Evolutionary conservation across 2,888 invertebrate species (phyloP).

Genomic region (Pristionchus arcanus): DNA sequence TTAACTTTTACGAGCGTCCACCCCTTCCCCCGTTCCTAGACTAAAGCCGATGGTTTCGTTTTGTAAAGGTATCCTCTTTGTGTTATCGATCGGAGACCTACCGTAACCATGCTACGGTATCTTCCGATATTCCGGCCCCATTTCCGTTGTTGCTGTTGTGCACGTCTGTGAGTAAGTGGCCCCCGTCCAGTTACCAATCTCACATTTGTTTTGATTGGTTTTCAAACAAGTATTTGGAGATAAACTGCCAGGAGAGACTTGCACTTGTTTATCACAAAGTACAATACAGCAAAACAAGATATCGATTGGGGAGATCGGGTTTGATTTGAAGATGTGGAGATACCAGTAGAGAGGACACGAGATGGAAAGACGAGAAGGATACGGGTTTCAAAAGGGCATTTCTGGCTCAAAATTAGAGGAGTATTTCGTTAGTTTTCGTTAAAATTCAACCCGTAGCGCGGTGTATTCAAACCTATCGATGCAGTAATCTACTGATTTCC

Average conservation of each 20-base stretch:
- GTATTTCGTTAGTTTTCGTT: not conserved
- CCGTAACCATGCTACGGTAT: not conserved
- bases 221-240: constrained; percentile 20
- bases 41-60: not conserved
- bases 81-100: not conserved
- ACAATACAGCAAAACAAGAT: constrained; percentile 32
- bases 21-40: not conserved
- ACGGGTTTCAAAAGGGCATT: not conserved
- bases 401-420: too few relatives aligned
- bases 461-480: too few relatives aligned
- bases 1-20: constrained; percentile 14
- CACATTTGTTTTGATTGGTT: constrained; percentile 6
- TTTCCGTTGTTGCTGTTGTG: not conserved
- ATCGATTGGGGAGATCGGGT: constrained; percentile 34
- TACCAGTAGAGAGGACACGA: not conserved
- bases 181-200: not conserved
- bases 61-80: not conserved
- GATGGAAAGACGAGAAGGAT: constrained; percentile 17
- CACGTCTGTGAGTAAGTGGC: not conserved
- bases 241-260: constrained; percentile 22
- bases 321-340: not conserved
- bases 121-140: not conserved
- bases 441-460: not conserved
- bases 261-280: constrained; percentile 12
- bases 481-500: not conserved